Base-by-base conservation (phyloP, 2,888 invertebrate genomes). In the Drosophila tripunctata region DNA sequence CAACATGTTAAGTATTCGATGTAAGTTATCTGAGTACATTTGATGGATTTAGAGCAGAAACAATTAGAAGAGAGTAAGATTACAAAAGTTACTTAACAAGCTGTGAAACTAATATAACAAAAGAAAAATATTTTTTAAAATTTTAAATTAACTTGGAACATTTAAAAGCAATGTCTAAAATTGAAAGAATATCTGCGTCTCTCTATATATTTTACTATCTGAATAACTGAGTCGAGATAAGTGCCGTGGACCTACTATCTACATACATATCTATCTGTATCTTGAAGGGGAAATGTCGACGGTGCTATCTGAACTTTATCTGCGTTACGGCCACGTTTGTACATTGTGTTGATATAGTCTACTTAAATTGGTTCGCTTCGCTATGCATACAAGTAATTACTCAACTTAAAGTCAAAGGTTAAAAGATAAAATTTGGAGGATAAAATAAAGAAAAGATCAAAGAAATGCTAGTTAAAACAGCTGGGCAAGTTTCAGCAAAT, bases 291-390 rank as follows among this genome's bases (percentile, higher is more conserved):
- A n/a, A 15, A 24, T 31, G 35, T 15, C 31, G 15, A 15, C 2
- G n/a, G 14, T 41, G 35, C 21, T 57, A 33, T 66, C 50, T 40
- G 31, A 10, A 10, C 22, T 67, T 73, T 69, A 73, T 67, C 74
- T 60, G 35, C 30, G 19, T 45, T 50, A 21, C n/a, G 43, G 27
- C 30, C 50, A 66, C 17, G 33, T 56, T 47, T 67, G 51, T 56
- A 38, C 22, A 19, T 22, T 40, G 12, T 10, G 45, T 45, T 40
- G n/a, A 21, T 7, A 21, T 41, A 14, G 8, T 5, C 41, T 24
- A 43, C 10, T 41, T 44, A 17, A 27, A 27, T 27, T 27, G 27
- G n/a, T 36, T 8, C n/a, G 27, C 24, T 17, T 2, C 17, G 15
- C 6, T n/a, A 10, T 27, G 19, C 8, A 24, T 50, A 35, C 30